Base-by-base conservation (phyloP, 2,888 invertebrate species). In the Thysanoteuthis rhombus region DNA sequence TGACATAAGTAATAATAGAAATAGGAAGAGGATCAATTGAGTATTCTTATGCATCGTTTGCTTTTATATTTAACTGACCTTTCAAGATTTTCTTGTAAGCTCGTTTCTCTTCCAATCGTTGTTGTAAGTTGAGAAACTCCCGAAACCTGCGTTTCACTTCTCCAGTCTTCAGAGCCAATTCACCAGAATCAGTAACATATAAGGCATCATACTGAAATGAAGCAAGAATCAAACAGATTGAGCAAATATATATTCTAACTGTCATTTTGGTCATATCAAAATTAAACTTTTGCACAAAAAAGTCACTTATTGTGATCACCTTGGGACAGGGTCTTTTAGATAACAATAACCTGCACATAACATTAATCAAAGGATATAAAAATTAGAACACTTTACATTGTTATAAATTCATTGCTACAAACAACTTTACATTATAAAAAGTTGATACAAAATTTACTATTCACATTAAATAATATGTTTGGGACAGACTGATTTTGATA, bases 81-180 rank as follows among this genome's bases (percentile, higher is more conserved):
- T 95, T 96, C 47, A 96, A 93, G 89, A 94, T 94, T 92, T 94
- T 95, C 92, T 95, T 96, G 94, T 96, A 96, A 0, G 90, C 94
- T 2, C 96, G 94, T 94, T 97, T 97, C 93, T 97, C 97, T 95
- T 97, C 97, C 47, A 97, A 95, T 89, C 97, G 96, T 5, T 96
- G 96, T 94, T 97, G 97, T 6, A 97, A 96, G 93, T 97, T 97
- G 45, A 97, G 95, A 95, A 97, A 97, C 95, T 97, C 97, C 89
- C 97, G 96, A 95, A 97, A 97, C n/a, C 97, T 95, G 93, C 97
- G 95, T 94, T 97, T 97, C 8, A 97, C 97, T 90, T 94, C 95
- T 40, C 97, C 97, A 16, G 95, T 94, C 89, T 95, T 94, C 36
- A 96, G 90, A 10, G 95, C 95, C 16, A 95, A 94, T 12, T 94